Conservation (phyloP, 2,888 invertebrate species). For the Stenoptilia bipunctidactyla region DNA sequence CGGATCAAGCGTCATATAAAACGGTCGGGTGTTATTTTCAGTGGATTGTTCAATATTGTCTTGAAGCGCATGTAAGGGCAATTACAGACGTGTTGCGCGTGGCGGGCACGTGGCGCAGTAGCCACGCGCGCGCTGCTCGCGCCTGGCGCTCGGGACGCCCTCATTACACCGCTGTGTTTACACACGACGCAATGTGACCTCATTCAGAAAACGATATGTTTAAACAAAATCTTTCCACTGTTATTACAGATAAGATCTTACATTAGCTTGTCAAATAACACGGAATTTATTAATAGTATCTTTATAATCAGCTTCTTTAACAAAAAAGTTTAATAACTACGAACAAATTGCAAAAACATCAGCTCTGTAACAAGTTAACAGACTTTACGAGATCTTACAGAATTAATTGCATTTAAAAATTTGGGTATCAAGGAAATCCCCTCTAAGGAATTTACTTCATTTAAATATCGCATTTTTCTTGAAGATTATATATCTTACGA, state of each 20-base stretch:
- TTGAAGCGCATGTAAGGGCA: slow-evolving; percentile 61
- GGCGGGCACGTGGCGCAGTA: slow-evolving; percentile 34
- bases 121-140: slow-evolving; percentile 31
- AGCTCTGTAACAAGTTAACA: slow-evolving; percentile 25
- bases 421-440: slow-evolving; percentile 52
- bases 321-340: no score
- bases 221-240: slow-evolving; percentile 12
- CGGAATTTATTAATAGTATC: no score
- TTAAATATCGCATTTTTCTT: slow-evolving; percentile 72
- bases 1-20: slow-evolving; percentile 38
- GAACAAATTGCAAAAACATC: slow-evolving; percentile 24
- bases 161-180: slow-evolving; percentile 50
- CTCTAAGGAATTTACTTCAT: slow-evolving; percentile 64
- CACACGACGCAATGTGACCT: slow-evolving; percentile 36
- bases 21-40: slow-evolving; percentile 65
- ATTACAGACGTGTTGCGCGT: slow-evolving; percentile 66
- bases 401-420: slow-evolving; percentile 55
- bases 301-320: no score
- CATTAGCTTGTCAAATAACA: not conserved
- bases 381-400: slow-evolving; percentile 29
- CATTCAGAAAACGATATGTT: slow-evolving; percentile 37
- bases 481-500: slow-evolving; percentile 69
- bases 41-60: slow-evolving; percentile 69
- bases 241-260: not conserved
- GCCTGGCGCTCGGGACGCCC: slow-evolving; percentile 26